Percentiles rank a stretch among this genome's conserved stretches.
Evolutionary conservation across 2,797 vertebrate species (phyloP).

Genomic region (Scolopax bukidnonensis): DNA sequence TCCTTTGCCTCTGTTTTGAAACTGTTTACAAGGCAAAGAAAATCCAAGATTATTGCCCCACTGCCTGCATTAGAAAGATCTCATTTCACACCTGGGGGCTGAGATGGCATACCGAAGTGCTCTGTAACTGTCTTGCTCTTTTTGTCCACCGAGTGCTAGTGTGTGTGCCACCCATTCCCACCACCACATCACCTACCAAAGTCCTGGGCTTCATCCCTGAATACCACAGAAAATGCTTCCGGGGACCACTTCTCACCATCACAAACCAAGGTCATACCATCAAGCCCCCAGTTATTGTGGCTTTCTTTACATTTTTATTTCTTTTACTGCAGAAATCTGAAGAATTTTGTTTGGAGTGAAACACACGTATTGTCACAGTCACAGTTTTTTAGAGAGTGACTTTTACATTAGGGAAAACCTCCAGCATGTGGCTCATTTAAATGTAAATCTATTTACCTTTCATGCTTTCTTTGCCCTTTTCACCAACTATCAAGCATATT

Average conservation of each 20-base stretch:
- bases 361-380: slow-evolving; percentile 40
- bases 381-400: slow-evolving; percentile 42
- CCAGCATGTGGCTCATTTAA: slow-evolving; percentile 54
- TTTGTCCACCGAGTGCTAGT: not conserved
- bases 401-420: slow-evolving; percentile 61
- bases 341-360: slow-evolving; percentile 42
- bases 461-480: slow-evolving; percentile 74
- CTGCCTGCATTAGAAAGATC: not conserved
- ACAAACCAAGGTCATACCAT: not conserved
- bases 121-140: not conserved
- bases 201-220: not conserved
- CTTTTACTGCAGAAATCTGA: not conserved
- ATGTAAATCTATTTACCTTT: slow-evolving; percentile 75
- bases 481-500: slow-evolving; percentile 69
- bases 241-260: not conserved
- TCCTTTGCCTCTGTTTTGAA: not conserved
- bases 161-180: not conserved
- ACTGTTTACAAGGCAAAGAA: not conserved
- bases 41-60: not conserved
- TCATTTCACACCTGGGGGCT: rapidly evolving
- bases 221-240: not conserved
- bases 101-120: not conserved
- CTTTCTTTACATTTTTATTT: slow-evolving; percentile 28
- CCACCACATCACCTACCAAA: not conserved
- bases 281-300: not conserved